Evolutionary conservation across 2,888 invertebrate species (phyloP).

Genomic region (Leucophenga montana): DNA sequence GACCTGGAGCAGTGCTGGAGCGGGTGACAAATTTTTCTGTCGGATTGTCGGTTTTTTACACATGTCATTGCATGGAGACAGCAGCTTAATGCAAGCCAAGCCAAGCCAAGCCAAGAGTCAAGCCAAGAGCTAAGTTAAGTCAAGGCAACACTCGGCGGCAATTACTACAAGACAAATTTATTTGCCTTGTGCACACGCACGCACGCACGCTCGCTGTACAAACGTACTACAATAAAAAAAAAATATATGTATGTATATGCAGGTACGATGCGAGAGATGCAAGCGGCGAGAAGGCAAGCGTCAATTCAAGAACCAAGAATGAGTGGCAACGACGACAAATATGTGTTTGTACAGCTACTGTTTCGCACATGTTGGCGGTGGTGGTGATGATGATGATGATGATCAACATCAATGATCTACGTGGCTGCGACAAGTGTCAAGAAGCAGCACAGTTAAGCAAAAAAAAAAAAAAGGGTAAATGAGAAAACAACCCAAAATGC

Average conservation of each 20-base stretch:
- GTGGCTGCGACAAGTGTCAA: constrained; percentile 60
- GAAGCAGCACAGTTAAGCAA: constrained; percentile 64
- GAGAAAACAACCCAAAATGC: neutral
- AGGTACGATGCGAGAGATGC: neutral
- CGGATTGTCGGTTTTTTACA: too few relatives aligned
- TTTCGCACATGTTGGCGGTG: constrained; percentile 3
- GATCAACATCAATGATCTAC: constrained; percentile 32
- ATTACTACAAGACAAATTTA: constrained; percentile 71
- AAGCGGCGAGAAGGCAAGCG: too few relatives aligned
- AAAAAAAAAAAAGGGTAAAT: constrained; percentile 22
- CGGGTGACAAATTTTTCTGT: constrained; percentile 16
- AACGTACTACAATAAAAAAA: too few relatives aligned
- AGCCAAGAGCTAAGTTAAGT: neutral
- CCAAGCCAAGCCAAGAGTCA: neutral
- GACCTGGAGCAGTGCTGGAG: neutral
- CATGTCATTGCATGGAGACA: neutral
- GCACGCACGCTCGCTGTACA: constrained; percentile 57
- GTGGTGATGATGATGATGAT: constrained; percentile 4
- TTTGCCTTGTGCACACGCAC: constrained; percentile 50
- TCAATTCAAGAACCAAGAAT: neutral
- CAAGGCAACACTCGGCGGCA: constrained; percentile 59
- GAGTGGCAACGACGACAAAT: neutral
- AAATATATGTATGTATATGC: too few relatives aligned
- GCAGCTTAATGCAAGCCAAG: neutral
- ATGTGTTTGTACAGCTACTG: constrained; percentile 30